phyloP scores from a whole-genome alignment of 2,797 vertebrate genomes.

The Eospalax fontanierii region DNA sequence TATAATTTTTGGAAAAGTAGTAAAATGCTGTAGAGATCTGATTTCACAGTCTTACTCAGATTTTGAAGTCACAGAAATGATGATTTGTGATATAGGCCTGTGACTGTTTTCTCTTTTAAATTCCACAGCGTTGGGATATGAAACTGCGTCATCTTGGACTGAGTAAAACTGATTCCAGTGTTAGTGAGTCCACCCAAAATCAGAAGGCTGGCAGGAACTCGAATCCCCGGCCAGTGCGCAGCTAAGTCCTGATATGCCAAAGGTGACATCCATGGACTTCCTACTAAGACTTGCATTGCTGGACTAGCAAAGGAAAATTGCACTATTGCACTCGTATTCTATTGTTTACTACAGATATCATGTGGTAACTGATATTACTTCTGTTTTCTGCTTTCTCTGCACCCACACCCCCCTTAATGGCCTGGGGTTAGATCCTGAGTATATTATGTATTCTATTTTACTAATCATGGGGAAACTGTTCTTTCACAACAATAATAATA shows the following conservation, averaged over 20 bases:
- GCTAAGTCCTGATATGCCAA: conserved; percentile 82
- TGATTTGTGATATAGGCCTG: background rate
- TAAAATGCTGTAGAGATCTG: background rate
- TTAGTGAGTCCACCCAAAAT: conserved; percentile 80
- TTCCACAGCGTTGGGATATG: conserved; percentile 93
- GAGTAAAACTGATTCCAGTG: conserved; percentile 87
- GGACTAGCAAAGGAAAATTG: conserved; percentile 94
- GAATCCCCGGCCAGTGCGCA: conserved; percentile 86
- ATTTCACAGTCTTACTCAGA: background rate
- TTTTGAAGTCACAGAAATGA: background rate
- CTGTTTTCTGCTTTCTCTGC: conserved; percentile 83
- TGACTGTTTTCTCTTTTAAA: conserved; percentile 56
- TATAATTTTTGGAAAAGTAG: conserved; percentile 13
- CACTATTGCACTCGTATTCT: conserved; percentile 96
- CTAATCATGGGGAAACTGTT: conserved; percentile 83
- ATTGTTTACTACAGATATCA: conserved; percentile 91
- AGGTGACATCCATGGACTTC: conserved; percentile 83
- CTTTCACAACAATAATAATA: conserved; percentile 81
- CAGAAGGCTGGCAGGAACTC: conserved; percentile 84
- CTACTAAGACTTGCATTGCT: conserved; percentile 87
- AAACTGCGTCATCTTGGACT: conserved; percentile 89
- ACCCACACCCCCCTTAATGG: conserved; percentile 67
- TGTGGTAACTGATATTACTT: conserved; percentile 93
- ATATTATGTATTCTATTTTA: conserved; percentile 86
- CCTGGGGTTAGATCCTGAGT: conserved; percentile 90